Percentiles rank a stretch among this genome's conserved stretches.
Evolutionary conservation across 2,113 vertebrate genomes (phyloP).

Genomic region (Hyperoodon ampullatus): DNA sequence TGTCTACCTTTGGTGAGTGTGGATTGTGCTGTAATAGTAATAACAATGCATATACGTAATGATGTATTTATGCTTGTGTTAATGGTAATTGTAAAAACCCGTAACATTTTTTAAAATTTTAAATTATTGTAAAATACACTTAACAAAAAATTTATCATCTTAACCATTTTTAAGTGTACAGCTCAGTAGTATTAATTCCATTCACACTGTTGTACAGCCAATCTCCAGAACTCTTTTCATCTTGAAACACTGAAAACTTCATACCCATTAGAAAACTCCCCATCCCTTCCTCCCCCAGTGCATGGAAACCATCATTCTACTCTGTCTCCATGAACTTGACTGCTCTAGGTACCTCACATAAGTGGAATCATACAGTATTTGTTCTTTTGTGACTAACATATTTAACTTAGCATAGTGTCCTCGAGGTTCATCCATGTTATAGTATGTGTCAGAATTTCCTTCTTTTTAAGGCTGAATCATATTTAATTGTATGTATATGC

Average conservation of each 20-base stretch:
- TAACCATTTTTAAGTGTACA: not conserved
- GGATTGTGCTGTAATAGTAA: not conserved
- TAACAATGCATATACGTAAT: not conserved
- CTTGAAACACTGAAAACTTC: not conserved
- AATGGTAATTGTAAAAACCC: not conserved
- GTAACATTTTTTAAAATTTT: not conserved
- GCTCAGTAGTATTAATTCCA: not conserved
- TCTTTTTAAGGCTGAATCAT: not conserved
- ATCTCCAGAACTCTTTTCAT: not conserved
- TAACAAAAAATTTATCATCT: not conserved
- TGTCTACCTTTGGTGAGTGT: not conserved
- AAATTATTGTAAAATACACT: not conserved
- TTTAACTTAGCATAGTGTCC: not conserved
- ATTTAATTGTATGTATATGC: not conserved
- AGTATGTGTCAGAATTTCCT: not conserved
- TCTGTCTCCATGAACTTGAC: not conserved
- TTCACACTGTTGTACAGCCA: not conserved
- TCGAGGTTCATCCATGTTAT: not conserved
- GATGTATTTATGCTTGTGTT: not conserved
- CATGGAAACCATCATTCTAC: not conserved
- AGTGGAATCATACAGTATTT: not conserved
- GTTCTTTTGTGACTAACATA: not conserved
- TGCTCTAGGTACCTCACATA: not conserved
- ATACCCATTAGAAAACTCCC: not conserved
- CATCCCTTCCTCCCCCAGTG: too few relatives aligned